These are phyloP conservation scores for Neodon shergylaensis DNA, from an alignment of 2,113 vertebrate species.

Conservation along the genomic window DNA sequence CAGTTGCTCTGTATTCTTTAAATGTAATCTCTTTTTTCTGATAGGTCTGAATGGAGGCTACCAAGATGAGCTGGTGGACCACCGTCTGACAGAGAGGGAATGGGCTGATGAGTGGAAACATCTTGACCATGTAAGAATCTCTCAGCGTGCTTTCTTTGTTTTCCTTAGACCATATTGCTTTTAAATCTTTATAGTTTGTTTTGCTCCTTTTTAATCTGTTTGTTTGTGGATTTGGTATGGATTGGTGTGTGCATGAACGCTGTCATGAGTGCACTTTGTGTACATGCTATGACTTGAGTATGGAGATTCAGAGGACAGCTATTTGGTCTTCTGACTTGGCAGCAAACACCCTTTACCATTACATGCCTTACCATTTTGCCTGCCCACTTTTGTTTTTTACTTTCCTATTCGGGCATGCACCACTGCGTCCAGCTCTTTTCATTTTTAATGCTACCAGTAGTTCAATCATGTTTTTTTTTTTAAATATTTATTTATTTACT, in stretches of 20 bases:
- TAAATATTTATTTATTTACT: no score
- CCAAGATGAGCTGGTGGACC: constrained; percentile 97
- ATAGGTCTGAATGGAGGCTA: constrained; percentile 95
- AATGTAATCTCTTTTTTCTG: constrained; percentile 74
- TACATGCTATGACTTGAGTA: not conserved
- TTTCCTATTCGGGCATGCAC: not conserved
- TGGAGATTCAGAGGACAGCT: not conserved
- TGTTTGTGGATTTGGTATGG: not conserved
- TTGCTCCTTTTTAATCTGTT: not conserved
- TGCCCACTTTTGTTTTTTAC: not conserved
- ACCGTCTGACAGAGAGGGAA: constrained; percentile 97
- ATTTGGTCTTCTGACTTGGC: not conserved
- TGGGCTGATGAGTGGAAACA: constrained; percentile 99
- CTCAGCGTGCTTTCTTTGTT: not conserved
- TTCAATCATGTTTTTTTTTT: no score
- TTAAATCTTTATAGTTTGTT: not conserved
- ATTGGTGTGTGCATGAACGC: no score
- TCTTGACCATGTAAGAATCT: constrained; percentile 96
- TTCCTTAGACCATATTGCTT: not conserved
- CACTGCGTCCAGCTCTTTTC: not conserved
- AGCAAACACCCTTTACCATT: not conserved
- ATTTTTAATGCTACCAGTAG: not conserved
- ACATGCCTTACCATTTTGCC: not conserved
- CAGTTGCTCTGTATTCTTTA: not conserved
- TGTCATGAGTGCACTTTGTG: not conserved